Evolutionary conservation across 2,888 invertebrate genomes (phyloP).

Genomic region (Horisme vitalbata): DNA sequence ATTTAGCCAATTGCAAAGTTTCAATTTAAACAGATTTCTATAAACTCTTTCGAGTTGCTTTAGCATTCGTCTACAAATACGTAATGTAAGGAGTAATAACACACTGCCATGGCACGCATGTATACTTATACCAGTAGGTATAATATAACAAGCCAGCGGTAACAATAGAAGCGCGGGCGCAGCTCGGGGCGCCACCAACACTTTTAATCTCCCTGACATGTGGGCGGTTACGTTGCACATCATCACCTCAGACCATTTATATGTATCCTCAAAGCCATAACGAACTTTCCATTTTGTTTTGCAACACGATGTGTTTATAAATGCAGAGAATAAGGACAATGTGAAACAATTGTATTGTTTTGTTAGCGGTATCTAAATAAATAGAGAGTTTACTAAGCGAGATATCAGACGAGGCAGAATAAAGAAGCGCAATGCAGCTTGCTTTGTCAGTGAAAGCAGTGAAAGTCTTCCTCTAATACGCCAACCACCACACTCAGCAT

Average conservation of each 20-base stretch:
- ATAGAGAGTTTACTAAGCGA: conserved; percentile 68
- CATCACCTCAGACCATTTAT: conserved; percentile 67
- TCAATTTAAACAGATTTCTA: no score
- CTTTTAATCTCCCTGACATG: conserved; percentile 58
- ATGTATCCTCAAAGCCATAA: conserved; percentile 57
- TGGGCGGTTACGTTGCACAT: conserved; percentile 74
- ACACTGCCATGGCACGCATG: conserved; percentile 41
- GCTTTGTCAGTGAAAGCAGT: conserved; percentile 76
- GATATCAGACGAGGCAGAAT: conserved; percentile 49
- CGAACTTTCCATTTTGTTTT: conserved; percentile 75
- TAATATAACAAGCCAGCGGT: conserved; percentile 20
- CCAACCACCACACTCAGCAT: conserved; percentile 43
- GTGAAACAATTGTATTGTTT: conserved; percentile 69
- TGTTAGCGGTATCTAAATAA: conserved; percentile 70
- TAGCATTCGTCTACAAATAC: neutral
- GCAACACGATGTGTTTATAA: conserved; percentile 62
- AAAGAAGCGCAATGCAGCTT: conserved; percentile 58
- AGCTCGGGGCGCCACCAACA: conserved; percentile 63
- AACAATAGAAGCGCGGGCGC: conserved; percentile 52
- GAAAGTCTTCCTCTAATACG: conserved; percentile 62
- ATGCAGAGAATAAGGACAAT: conserved; percentile 64
- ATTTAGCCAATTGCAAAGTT: no score
- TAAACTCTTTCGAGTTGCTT: neutral
- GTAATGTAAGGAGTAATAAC: conserved; percentile 36
- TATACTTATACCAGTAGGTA: conserved; percentile 6